A percentile compares a stretch with the other conserved stretches of the same genome.
phyloP scores from a whole-genome alignment of 2,888 invertebrate genomes.

The Drosophila ezoana region DNA sequence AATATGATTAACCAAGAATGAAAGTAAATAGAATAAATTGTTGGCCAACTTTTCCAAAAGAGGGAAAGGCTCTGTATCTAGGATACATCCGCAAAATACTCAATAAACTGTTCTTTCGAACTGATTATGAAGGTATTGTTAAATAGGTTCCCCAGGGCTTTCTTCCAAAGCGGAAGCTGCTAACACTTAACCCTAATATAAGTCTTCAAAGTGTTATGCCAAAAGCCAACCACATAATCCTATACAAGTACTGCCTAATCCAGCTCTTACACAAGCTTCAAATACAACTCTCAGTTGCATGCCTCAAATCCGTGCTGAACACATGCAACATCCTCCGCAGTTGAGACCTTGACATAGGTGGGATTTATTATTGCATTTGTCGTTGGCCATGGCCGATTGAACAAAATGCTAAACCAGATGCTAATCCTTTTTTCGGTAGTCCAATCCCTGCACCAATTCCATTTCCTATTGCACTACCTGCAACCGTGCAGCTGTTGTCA shows the following conservation, averaged over 20 bases:
- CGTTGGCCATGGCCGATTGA: conserved; percentile 54
- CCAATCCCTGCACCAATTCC: conserved; percentile 28
- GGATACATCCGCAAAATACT: too few relatives aligned
- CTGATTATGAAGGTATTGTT: neutral
- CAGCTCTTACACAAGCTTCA: conserved; percentile 25
- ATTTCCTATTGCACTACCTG: conserved; percentile 36
- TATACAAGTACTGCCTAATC: conserved; percentile 28
- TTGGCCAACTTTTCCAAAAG: neutral
- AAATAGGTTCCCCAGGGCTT: too few relatives aligned
- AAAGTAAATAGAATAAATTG: conserved; percentile 4
- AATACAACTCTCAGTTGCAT: conserved; percentile 12
- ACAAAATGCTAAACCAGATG: conserved; percentile 67
- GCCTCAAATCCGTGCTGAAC: conserved; percentile 23
- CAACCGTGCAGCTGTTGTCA: conserved; percentile 62
- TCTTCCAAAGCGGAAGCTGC: neutral
- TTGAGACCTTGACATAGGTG: conserved; percentile 48
- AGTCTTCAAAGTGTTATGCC: conserved; percentile 29
- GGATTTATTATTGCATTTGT: conserved; percentile 44
- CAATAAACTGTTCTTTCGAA: too few relatives aligned
- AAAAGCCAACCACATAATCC: conserved; percentile 48
- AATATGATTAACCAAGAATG: conserved; percentile 9
- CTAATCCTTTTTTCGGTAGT: conserved; percentile 71
- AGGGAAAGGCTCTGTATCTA: too few relatives aligned
- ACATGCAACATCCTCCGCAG: conserved; percentile 48
- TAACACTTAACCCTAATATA: neutral